Evolutionary conservation across 1,140 invertebrate species (phyloP).

Genomic region (Pararge aegeria): DNA sequence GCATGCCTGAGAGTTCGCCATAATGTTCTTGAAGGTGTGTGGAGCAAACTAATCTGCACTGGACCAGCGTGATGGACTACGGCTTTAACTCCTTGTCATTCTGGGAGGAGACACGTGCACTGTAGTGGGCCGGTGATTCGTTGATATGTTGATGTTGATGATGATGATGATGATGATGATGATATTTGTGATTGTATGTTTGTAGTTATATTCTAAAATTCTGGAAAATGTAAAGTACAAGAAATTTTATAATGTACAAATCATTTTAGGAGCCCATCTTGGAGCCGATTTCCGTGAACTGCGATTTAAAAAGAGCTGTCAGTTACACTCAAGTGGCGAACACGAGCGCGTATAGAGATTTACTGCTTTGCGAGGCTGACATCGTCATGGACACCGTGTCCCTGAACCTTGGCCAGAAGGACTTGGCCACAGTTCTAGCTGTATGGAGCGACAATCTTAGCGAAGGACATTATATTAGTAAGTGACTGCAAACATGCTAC

Average conservation of each 20-base stretch:
- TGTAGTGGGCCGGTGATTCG: no score
- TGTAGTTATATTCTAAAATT: no score
- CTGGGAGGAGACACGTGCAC: no score
- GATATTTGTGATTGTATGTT: no score
- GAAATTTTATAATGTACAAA: background rate
- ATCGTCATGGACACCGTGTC: constrained; percentile 84
- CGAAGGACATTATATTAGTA: constrained; percentile 69
- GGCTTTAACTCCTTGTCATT: no score
- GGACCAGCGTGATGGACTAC: no score
- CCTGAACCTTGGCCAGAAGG: constrained; percentile 86
- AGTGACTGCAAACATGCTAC: constrained; percentile 3
- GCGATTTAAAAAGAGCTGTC: constrained; percentile 86
- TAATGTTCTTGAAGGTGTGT: no score
- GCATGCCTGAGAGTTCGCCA: no score
- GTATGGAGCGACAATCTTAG: constrained; percentile 85
- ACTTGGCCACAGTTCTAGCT: constrained; percentile 84
- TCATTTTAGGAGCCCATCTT: constrained; percentile 85
- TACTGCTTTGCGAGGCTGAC: constrained; percentile 82
- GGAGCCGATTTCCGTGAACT: constrained; percentile 86
- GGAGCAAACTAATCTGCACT: no score
- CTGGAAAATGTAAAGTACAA: no score
- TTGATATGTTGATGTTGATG: no score
- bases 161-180: no score
- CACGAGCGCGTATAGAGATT: constrained; percentile 46
- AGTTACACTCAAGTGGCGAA: constrained; percentile 63